Base-by-base conservation (phyloP, 1,140 invertebrate species). In the Nasonia longicornis region DNA sequence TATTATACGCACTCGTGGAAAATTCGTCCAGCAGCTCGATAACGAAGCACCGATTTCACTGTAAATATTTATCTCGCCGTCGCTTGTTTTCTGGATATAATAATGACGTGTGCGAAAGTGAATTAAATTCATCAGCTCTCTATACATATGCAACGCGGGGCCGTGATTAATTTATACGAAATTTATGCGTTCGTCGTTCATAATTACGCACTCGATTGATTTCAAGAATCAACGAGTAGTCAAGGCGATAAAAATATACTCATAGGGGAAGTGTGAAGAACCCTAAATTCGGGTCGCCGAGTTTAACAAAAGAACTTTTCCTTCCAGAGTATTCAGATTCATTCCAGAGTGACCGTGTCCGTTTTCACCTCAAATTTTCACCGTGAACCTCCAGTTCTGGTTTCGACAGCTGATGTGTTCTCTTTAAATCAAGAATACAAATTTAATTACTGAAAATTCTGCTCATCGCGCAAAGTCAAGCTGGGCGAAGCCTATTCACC, bases 271-370 rank as follows among this genome's bases (percentile, higher is more conserved):
- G 26, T 38, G 35, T 11, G 20, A 45, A 38, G 77, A 71, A 63
- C 77, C 45, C 52, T 79, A 29, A 8, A 79, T 69, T 78, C 66
- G 26, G 11, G 16, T 45, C 35, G 22, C 8, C 10, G 31, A 70
- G 38, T 29, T 14, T 63, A 79, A 79, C 77, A 48, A 79, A 48
- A 26, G 20, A 79, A 79, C 69, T 79, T 79, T 79, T 72, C 42
- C 16, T 3, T 29, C 4, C 20, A 26, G 29, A 66, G 20, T 77
- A 35, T n/a, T 16, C 31, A 35, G 22, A 22, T 22, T 22, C 22
- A 22, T 22, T 22, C 22, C 22, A 22, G 29, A 79, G 48, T 79
- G 77, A 31, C 45, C 69, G 69, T 64, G 0, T 67, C 42, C 16
- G 26, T 7, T n/a, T 48, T 29, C 38, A 20, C n/a, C 31, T 29